Conservation (phyloP, 2,113 vertebrate genomes). For the Synchiropus splendidus region DNA sequence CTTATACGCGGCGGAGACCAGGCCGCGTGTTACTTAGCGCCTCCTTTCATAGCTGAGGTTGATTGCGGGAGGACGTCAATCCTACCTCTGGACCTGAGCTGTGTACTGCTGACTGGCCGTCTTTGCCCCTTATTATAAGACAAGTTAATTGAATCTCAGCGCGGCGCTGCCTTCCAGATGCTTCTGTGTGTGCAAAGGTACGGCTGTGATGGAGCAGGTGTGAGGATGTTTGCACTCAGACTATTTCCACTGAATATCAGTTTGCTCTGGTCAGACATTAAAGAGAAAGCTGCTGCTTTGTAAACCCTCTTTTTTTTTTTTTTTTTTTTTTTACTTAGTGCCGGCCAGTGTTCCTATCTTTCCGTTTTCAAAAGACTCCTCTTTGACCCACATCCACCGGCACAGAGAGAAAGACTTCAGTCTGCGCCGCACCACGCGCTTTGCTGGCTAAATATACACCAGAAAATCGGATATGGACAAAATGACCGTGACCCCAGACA, state of each 20-base stretch:
- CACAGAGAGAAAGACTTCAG: constrained; percentile 56
- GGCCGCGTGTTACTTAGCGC: constrained; percentile 56
- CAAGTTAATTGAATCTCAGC: constrained; percentile 72
- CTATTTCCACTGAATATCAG: constrained; percentile 61
- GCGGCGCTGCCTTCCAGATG: constrained; percentile 53
- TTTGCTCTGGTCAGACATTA: constrained; percentile 61
- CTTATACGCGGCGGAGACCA: constrained; percentile 42
- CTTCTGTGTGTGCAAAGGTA: constrained; percentile 49
- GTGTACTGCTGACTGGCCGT: constrained; percentile 52
- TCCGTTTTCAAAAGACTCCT: constrained; percentile 68
- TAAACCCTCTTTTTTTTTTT: constrained; percentile 46
- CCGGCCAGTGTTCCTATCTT: constrained; percentile 63
- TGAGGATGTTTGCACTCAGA: constrained; percentile 61
- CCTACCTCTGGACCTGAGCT: constrained; percentile 54
- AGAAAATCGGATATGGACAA: constrained; percentile 64
- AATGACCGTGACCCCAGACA: constrained; percentile 66
- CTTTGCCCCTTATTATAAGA: constrained; percentile 66
- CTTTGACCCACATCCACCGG: constrained; percentile 68
- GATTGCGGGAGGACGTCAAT: constrained; percentile 61
- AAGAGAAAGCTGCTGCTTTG: constrained; percentile 53
- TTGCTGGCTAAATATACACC: constrained; percentile 57
- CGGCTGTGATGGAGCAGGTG: constrained; percentile 61
- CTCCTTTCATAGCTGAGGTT: constrained; percentile 57
- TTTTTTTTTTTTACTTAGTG: constrained; percentile 42
- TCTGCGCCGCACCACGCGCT: constrained; percentile 25